Evolutionary conservation across 2,113 vertebrate genomes (phyloP), one percentile per base, ranked within the genome.

Genomic region (Eretmochelys imbricata): DNA sequence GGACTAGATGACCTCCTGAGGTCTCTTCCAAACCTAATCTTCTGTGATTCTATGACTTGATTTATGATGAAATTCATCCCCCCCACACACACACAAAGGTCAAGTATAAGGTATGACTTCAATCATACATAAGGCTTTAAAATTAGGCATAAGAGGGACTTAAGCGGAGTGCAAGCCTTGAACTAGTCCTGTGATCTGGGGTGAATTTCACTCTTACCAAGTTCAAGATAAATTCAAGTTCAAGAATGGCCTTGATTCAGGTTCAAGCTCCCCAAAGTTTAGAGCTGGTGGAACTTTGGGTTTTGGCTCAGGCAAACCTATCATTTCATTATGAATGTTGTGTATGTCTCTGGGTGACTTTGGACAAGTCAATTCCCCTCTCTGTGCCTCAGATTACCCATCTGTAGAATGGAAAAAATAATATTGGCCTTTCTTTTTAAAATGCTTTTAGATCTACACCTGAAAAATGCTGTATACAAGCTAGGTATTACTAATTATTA

Each of bases 271-370:
- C 24, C 10, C 55, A 91, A 88, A 69, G 51, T 49, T 11, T 90
- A 85, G 48, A 92, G 6, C 12, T 88, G 72, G 81, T 4, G 82
- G 55, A 84, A 86, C 88, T 89, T 78, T 89, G 12, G 49, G 82
- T 94, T 96, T 35, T 9, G 78, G 92, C 38, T 13, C 10, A 59
- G 27, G 53, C 16, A 82, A 94, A 97, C 94, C 62, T 81, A 95
- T 91, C 85, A 95, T 94, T 95, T 93, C 35, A 88, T 94, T 93
- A 93, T 1, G 13, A 95, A 80, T 31, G 49, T 92, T 49, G 84
- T 2, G 0, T 86, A 4, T 2, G 80, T 89, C 49, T 91, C 89
- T 88, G 51, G 88, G 49, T 76, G 91, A 95, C 89, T 80, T 90
- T 90, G 78, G 80, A 3, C 42, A 95, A 97, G 49, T n/a, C 31